Conservation (phyloP, 2,888 invertebrate species). For the Druceiella hillmani region DNA sequence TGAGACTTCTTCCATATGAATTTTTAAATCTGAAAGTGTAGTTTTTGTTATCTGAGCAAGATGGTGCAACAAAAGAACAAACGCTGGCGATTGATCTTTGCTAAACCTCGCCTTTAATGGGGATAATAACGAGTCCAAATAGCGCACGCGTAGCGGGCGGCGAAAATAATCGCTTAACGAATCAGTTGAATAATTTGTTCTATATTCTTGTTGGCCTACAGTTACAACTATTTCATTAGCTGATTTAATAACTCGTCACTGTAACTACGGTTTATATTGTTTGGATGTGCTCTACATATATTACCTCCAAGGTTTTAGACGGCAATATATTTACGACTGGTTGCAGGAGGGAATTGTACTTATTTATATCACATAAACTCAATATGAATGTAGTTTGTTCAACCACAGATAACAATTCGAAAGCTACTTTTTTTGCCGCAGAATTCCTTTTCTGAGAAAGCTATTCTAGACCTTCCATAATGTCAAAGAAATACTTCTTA, state of each 20-base stretch:
- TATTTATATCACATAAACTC: too few species aligned
- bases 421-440: too few species aligned
- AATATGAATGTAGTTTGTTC: too few species aligned
- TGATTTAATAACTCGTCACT: too few species aligned
- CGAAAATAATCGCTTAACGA: conserved; percentile 11
- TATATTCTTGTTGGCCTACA: conserved; percentile 11
- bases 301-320: conserved; percentile 1
- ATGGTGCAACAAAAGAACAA: conserved; percentile 8
- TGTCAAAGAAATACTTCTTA: too few species aligned
- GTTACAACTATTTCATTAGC: conserved; percentile 11
- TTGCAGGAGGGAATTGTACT: conserved; percentile 5
- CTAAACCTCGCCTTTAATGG: conserved; percentile 12
- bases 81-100: conserved; percentile 6
- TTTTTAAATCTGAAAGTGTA: conserved; percentile 9
- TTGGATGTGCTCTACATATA: conserved; percentile 5
- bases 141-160: conserved; percentile 8
- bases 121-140: conserved; percentile 10
- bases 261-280: conserved; percentile 8
- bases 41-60: conserved; percentile 10
- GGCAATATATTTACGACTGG: conserved; percentile 8
- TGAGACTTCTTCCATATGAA: conserved; percentile 11
- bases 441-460: too few species aligned
- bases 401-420: too few species aligned
- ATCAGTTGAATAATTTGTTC: conserved; percentile 12
- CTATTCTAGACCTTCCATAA: too few species aligned